Base-by-base conservation (phyloP, 2,113 vertebrate species). In the Pseudolaguvia tuberculata region DNA sequence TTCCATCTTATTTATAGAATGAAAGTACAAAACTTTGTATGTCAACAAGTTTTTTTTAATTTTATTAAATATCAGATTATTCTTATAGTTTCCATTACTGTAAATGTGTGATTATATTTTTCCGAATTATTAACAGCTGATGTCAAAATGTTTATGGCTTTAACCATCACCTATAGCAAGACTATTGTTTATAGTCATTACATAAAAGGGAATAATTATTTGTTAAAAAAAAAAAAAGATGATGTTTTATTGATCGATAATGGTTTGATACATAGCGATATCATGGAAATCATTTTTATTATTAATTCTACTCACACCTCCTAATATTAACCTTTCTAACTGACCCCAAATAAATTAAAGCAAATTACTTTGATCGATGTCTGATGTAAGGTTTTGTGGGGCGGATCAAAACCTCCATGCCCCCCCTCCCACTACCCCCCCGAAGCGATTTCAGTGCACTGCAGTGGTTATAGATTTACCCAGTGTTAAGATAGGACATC, bases 1-100 rank as follows among this genome's bases (percentile, higher is more conserved):
- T 63, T 29, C 35, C 75, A 83, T 82, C 83, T 87, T 85, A 83
- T 79, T n/a, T 13, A 35, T 9, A 25, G 15, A 14, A 20, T 58
- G 12, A 25, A 11, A 31, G 25, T 57, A 39, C 23, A 62, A 70
- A 13, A n/a, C 39, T 42, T 6, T 35, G 31, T 35, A 52, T 53
- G 35, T 1, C n/a, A 25, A 10, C 45, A 48, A 23, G 42, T 27
- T 48, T 21, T 66, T 66, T 35, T 35, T 35, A 4, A 35, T 66
- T 10, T 47, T 23, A 17, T 42, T 21, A 13, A 15, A 27, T 25
- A 3, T 25, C 13, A 66, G 14, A 66, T 27, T 66, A 14, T 27
- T 15, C 23, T 29, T 29, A 50, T 25, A 47, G 2, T 14, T 67
- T 50, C 47, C 48, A 2, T 27, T 50, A 20, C 45, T 18, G 9